A percentile compares a stretch with the other conserved stretches of the same genome.
Evolutionary conservation across 2,888 invertebrate species (phyloP).

Genomic region (Escarpia spicata): DNA sequence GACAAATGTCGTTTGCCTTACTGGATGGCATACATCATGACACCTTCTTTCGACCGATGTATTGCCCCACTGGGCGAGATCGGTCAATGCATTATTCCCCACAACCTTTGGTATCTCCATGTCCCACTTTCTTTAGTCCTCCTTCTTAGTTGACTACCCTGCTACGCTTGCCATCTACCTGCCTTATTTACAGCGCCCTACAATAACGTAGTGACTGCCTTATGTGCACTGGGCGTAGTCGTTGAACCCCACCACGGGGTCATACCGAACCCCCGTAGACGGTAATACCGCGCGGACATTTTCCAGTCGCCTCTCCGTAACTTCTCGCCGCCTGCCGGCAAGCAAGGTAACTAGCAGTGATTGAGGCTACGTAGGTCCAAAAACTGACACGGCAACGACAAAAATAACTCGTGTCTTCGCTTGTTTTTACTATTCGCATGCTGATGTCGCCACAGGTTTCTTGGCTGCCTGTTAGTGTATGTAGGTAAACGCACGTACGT

Average conservation of each 20-base stretch:
- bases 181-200: background rate
- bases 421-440: background rate
- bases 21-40: background rate
- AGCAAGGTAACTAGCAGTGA: background rate
- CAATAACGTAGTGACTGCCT: background rate
- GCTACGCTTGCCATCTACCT: no score
- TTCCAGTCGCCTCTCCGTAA: background rate
- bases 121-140: no score
- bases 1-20: background rate
- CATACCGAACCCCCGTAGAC: background rate
- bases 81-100: no score
- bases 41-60: no score
- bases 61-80: no score
- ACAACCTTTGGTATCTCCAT: no score
- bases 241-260: background rate
- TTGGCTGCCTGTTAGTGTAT: background rate
- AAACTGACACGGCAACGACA: background rate
- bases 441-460: background rate
- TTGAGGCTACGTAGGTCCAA: background rate
- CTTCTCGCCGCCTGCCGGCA: background rate
- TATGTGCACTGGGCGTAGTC: background rate
- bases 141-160: no score
- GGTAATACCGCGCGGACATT: background rate
- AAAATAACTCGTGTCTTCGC: background rate
- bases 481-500: background rate